phyloP scores from a whole-genome alignment of 2,113 vertebrate genomes.

The Lasiurus cinereus region DNA sequence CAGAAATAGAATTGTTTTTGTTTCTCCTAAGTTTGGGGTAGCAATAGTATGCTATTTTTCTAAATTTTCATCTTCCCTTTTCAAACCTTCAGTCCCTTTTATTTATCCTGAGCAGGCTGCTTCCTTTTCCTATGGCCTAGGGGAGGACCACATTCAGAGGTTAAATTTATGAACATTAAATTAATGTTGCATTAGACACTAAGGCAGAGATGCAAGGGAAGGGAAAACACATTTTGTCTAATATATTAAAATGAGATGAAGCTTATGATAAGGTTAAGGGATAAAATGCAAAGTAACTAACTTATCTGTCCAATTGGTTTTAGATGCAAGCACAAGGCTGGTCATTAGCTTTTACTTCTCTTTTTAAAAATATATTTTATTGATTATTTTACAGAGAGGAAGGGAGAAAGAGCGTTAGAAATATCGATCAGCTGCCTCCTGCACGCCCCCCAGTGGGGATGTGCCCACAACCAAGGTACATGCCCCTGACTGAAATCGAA shows the following conservation, averaged over 20 bases:
- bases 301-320: background rate
- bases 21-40: background rate
- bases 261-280: background rate
- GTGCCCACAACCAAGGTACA: too few relatives aligned
- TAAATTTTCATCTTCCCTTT: background rate
- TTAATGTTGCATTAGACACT: background rate
- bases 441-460: too few relatives aligned
- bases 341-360: background rate
- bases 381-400: too few relatives aligned
- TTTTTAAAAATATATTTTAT: too few relatives aligned
- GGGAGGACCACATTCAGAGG: background rate
- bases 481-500: too few relatives aligned
- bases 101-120: background rate
- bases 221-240: background rate
- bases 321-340: background rate
- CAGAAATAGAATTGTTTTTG: background rate
- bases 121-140: background rate
- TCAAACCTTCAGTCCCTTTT: background rate
- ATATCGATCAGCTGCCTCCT: too few relatives aligned
- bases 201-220: background rate
- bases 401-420: too few relatives aligned
- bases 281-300: background rate
- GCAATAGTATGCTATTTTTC: background rate
- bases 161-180: background rate
- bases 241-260: background rate